These are phyloP conservation scores for Columba guinea DNA, from an alignment of 2,797 vertebrate genomes.

Conservation along the genomic window DNA sequence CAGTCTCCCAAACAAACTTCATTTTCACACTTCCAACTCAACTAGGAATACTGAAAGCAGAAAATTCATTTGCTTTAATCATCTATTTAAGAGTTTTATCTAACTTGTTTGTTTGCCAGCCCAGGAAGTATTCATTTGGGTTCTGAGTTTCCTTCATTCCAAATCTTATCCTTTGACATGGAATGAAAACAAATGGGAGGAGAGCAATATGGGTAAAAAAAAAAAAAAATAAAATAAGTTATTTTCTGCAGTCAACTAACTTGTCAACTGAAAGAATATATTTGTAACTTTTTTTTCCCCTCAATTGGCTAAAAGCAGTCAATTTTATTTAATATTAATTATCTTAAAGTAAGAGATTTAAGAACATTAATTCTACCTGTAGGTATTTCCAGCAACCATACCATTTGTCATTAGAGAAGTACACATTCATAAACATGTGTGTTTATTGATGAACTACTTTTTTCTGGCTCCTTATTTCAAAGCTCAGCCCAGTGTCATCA, in stretches of 20 bases:
- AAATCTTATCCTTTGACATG: not conserved
- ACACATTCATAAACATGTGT: not conserved
- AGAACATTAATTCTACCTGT: not conserved
- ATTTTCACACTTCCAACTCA: not conserved
- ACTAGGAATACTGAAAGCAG: not conserved
- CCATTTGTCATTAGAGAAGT: not conserved
- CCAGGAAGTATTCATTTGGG: not conserved
- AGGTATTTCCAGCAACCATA: not conserved
- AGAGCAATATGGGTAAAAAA: rapidly evolving
- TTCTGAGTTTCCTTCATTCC: not conserved
- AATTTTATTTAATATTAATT: not conserved
- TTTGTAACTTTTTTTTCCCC: not conserved
- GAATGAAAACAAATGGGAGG: not conserved
- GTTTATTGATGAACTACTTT: not conserved
- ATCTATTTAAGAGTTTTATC: not conserved
- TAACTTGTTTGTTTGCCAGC: not conserved
- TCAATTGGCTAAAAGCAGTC: not conserved
- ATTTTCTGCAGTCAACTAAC: not conserved
- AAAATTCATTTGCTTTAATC: not conserved
- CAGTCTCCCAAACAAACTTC: not conserved
- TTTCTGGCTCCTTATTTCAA: not conserved
- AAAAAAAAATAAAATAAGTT: rapidly evolving
- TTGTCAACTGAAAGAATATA: not conserved
- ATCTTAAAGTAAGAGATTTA: not conserved
- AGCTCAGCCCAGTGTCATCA: not conserved